Percentiles rank a stretch among this genome's conserved stretches.
Conservation (phyloP, 2,888 invertebrate genomes). For the Eupithecia exiguata region DNA sequence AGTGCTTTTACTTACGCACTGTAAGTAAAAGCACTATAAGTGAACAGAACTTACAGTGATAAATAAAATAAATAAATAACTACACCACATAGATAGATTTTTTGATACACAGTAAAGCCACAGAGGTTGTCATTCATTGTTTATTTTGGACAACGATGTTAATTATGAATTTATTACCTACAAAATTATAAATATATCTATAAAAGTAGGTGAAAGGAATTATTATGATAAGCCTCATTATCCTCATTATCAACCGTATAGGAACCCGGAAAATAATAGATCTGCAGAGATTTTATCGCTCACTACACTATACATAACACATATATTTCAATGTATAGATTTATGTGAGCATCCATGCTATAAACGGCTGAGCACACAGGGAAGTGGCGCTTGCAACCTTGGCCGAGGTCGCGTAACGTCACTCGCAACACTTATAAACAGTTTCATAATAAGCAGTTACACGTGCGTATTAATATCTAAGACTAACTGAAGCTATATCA, state of each 20-base stretch:
- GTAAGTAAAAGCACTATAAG: too few relatives aligned
- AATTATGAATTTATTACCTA: neutral
- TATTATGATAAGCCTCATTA: neutral
- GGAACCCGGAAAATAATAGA: slow-evolving; percentile 51
- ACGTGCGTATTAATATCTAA: slow-evolving; percentile 50
- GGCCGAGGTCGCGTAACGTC: slow-evolving; percentile 78
- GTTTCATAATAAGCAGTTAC: slow-evolving; percentile 70
- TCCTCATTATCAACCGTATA: neutral
- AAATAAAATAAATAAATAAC: too few relatives aligned
- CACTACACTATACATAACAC: slow-evolving; percentile 40
- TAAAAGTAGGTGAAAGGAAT: neutral
- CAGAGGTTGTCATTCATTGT: neutral
- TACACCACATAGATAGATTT: too few relatives aligned
- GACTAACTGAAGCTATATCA: slow-evolving; percentile 48
- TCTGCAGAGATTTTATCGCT: slow-evolving; percentile 54
- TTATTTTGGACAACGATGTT: neutral
- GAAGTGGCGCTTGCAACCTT: slow-evolving; percentile 79
- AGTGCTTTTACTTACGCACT: too few relatives aligned
- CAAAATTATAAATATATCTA: neutral
- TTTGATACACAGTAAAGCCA: too few relatives aligned
- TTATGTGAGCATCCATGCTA: slow-evolving; percentile 62
- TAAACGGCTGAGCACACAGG: slow-evolving; percentile 77
- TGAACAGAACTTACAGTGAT: too few relatives aligned
- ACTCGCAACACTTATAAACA: slow-evolving; percentile 76
- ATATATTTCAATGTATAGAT: slow-evolving; percentile 50